Base-by-base conservation (phyloP, 2,888 invertebrate species). In the Pammene fasciana region DNA sequence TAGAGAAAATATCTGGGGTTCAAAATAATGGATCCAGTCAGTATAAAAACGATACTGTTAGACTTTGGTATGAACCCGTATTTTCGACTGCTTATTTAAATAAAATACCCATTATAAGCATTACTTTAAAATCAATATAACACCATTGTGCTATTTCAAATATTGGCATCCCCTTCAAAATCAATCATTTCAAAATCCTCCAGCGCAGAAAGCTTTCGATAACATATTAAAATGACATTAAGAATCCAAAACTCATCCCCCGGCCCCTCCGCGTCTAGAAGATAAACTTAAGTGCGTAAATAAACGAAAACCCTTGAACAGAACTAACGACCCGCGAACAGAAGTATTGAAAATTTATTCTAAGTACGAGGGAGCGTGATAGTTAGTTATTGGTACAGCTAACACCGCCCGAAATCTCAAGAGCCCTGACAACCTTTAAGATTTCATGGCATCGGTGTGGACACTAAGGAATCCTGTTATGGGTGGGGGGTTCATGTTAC, bases 291-390 rank as follows among this genome's bases (percentile, higher is more conserved):
- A 78, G 78, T 79, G 79, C 82, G 83, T 86, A 83, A 82, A 84
- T 79, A 82, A 78, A 73, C 75, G 62, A 62, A 62, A 82, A 81
- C 86, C 83, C 83, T 82, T 86, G 85, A 87, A 85, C 78, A 84
- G 86, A 89, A 90, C 87, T 88, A 91, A 91, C 90, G 90, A 86
- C 76, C 83, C 85, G 79, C 84, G 82, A 81, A 81, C 76, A 77
- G 78, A 79, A 82, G 87, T 89, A 90, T 92, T 89, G 91, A 89
- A 92, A 90, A 92, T 92, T 91, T 92, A 92, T 92, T 89, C 90
- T 86, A 85, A 89, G 87, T 88, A 90, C 87, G 79, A 78, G 84
- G 82, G 84, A 79, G 84, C 83, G 84, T 86, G 86, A 87, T 88
- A 86, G 90, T 90, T 86, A 89, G 83, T 88, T 90, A 90, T 86